These are phyloP conservation scores for Eira barbara DNA, from an alignment of 2,113 vertebrate species.

Conservation along the genomic window DNA sequence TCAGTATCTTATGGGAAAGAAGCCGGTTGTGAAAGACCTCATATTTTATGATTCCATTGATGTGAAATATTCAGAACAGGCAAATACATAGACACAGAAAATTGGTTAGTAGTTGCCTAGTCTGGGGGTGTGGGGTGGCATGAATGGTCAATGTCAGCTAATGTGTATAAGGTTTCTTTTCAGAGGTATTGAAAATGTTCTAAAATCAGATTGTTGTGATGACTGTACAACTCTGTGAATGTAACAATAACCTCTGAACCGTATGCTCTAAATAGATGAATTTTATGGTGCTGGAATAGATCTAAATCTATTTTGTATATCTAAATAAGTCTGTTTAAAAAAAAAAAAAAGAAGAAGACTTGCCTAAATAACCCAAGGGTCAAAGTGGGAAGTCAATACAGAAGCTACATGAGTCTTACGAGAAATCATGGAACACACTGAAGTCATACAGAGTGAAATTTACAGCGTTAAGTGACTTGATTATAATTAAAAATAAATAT, in stretches of 20 bases:
- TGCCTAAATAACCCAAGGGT: not conserved
- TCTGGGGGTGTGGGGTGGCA: not conserved
- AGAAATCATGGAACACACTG: not conserved
- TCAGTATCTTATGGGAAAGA: not conserved
- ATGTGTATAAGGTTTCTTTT: not conserved
- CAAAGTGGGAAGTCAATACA: conserved; percentile 17
- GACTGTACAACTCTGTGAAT: not conserved
- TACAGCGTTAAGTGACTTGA: not conserved
- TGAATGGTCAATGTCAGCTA: not conserved
- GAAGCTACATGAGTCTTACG: not conserved
- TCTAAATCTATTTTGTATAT: not conserved
- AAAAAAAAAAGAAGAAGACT: conserved; percentile 20
- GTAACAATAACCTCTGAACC: not conserved
- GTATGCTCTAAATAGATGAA: not conserved
- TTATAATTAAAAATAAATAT: conserved; percentile 36
- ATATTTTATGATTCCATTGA: conserved; percentile 7
- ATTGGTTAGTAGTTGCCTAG: not conserved
- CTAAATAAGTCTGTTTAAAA: not conserved
- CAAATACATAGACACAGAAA: not conserved
- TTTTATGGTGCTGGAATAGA: not conserved
- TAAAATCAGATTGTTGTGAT: conserved; percentile 30
- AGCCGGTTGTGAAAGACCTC: not conserved
- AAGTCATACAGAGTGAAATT: not conserved
- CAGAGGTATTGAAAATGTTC: not conserved
- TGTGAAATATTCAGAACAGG: not conserved